Conservation (phyloP, 2,888 invertebrate species). For the Sisyra terminalis region DNA sequence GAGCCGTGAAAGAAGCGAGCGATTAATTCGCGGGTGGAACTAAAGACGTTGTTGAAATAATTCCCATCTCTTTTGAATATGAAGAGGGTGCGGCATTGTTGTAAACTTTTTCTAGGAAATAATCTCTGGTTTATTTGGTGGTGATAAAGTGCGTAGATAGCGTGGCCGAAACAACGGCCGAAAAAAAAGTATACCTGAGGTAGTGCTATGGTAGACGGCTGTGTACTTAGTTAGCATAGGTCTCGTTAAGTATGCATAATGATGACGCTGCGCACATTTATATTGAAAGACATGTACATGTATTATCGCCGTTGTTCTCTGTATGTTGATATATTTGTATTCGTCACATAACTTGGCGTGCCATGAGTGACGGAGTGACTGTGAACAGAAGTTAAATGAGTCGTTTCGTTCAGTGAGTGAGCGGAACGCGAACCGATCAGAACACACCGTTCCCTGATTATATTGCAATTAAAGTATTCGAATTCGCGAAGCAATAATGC, state of each 20-base stretch:
- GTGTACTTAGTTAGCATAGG: constrained; percentile 5
- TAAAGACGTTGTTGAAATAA: too few species aligned
- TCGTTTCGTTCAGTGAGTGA: constrained; percentile 7
- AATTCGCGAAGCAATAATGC: background rate
- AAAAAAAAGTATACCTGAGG: background rate
- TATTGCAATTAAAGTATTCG: constrained; percentile 6
- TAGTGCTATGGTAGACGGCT: background rate
- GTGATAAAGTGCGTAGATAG: too few species aligned
- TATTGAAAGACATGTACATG: background rate
- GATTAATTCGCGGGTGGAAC: too few species aligned
- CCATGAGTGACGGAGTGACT: constrained; percentile 17
- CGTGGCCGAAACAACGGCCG: background rate
- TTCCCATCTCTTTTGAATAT: too few species aligned
- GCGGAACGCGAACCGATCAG: background rate
- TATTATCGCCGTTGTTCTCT: background rate
- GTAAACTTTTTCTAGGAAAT: background rate
- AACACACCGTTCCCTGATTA: constrained; percentile 8
- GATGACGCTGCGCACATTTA: constrained; percentile 6
- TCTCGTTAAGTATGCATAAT: constrained; percentile 17
- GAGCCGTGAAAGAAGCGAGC: too few species aligned
- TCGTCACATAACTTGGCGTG: constrained; percentile 20
- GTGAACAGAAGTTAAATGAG: constrained; percentile 11
- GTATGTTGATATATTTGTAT: constrained; percentile 22
- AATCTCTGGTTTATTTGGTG: background rate
- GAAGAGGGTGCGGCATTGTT: too few species aligned